These are phyloP conservation scores for Haemorhous mexicanus DNA, from an alignment of 2,113 vertebrate species.

Conservation along the genomic window DNA sequence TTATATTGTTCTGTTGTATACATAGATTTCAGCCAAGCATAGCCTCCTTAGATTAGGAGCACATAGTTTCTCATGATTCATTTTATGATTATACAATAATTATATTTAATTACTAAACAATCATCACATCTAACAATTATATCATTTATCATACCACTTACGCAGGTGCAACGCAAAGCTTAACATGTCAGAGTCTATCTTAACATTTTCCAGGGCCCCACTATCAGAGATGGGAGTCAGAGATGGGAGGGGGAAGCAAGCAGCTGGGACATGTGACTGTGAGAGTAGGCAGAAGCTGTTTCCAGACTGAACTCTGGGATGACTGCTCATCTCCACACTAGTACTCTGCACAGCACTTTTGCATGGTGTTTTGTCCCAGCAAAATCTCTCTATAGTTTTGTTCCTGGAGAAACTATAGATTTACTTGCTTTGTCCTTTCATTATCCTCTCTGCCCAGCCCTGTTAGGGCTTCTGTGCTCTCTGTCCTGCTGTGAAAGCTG, in stretches of 20 bases:
- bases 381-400: neutral
- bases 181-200: no score
- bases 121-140: no score
- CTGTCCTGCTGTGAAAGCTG: neutral
- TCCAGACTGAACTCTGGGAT: neutral
- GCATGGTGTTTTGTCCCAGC: neutral
- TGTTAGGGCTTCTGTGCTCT: neutral
- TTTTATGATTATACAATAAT: no score
- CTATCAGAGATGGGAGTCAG: neutral
- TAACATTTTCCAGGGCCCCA: no score
- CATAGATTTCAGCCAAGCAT: no score
- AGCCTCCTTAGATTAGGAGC: no score
- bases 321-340: neutral
- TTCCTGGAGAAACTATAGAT: neutral
- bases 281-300: neutral
- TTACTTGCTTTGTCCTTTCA: neutral
- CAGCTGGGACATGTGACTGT: neutral
- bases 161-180: no score
- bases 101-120: no score
- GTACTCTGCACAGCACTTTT: accelerated
- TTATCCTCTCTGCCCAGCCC: neutral
- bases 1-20: no score
- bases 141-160: no score
- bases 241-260: neutral
- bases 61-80: no score